A percentile compares a stretch with the other conserved stretches of the same genome.
Conservation (phyloP, 2,888 invertebrate species). For the Eueremaeus valkanovi region DNA sequence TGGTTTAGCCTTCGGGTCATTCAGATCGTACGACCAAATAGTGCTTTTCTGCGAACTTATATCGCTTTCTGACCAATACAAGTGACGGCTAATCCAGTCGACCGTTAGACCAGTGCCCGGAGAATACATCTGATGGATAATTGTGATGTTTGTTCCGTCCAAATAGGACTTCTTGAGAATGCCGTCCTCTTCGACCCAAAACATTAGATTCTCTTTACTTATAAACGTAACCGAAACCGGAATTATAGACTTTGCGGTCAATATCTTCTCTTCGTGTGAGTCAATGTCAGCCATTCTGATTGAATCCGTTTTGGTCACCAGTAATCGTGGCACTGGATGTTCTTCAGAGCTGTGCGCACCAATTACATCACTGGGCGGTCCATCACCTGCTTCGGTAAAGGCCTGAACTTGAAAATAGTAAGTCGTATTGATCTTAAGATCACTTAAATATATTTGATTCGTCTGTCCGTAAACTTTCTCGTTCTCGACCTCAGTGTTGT, state of each 20-base stretch:
- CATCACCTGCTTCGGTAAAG: conserved; percentile 71
- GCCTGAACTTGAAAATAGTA: conserved; percentile 74
- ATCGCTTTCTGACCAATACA: conserved; percentile 73
- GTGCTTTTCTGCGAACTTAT: conserved; percentile 54
- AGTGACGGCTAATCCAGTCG: conserved; percentile 79
- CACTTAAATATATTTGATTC: conserved; percentile 45
- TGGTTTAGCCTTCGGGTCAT: conserved; percentile 46
- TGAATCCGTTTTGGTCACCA: conserved; percentile 65
- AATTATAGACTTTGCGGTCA: conserved; percentile 54
- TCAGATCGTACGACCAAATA: conserved; percentile 50
- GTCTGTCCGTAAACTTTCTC: conserved; percentile 46
- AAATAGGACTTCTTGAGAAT: conserved; percentile 64
- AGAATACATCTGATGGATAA: conserved; percentile 52
- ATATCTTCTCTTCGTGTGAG: conserved; percentile 54
- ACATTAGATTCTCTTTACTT: conserved; percentile 67
- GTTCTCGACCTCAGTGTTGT: conserved; percentile 49
- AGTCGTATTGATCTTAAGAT: conserved; percentile 61
- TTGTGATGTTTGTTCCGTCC: conserved; percentile 54
- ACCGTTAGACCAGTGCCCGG: conserved; percentile 66
- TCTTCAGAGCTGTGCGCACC: conserved; percentile 64
- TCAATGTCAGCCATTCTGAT: conserved; percentile 74
- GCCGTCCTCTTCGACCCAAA: conserved; percentile 75
- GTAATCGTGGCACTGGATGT: conserved; percentile 70
- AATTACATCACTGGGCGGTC: conserved; percentile 64
- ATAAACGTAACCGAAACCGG: conserved; percentile 67